Evolutionary conservation across 2,888 invertebrate species (phyloP), one percentile per base, ranked within the genome.

Genomic region (Monochamus alternatus): DNA sequence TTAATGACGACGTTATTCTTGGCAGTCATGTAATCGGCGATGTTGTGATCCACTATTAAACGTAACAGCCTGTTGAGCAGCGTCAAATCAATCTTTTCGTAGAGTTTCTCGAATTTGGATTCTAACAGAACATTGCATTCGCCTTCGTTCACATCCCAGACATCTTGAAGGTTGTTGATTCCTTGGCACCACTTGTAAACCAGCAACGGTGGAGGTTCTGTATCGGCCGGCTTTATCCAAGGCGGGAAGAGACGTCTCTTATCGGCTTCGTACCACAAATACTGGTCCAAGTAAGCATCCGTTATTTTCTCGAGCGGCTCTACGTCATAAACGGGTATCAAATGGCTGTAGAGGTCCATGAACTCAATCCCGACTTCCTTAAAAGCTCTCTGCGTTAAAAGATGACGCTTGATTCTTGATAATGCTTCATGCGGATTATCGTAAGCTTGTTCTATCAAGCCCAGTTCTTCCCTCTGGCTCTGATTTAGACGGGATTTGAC

Each of bases 1-100:
- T 99, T 99, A 81, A 99, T 99, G 72, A 98, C 97, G n/a, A 99
- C 98, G 90, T 99, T 99, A 90, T 99, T 99, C 90, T 99, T 99
- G 2, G 99, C 98, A 0, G 99, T 99, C 98, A 99, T 99, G 90
- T 99, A 99, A 93, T 99, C 99, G 82, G 99, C 99, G 86, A 99
- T 99, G 89, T 99, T 99, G 90, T 99, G 99, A 90, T 99, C 99
- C 59, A 99, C 99, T 84, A 99, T 99, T 72, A 99, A 90, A 84
- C 99, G 94, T 69, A 99, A 90, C 85, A 99, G 90, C 89, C 99
- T 93, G 91, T 99, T 99, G 51, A 99, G 93, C 32, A 99, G 91
- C 0, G 99, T 99, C 88, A 99, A 92, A 92, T 99, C 99, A 83
- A 99, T 99, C 90, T 99, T 99, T 89, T 99, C 99, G 86, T 99